These are phyloP conservation scores for Plagiodera versicolora DNA, from an alignment of 2,888 invertebrate species.

Conservation along the genomic window DNA sequence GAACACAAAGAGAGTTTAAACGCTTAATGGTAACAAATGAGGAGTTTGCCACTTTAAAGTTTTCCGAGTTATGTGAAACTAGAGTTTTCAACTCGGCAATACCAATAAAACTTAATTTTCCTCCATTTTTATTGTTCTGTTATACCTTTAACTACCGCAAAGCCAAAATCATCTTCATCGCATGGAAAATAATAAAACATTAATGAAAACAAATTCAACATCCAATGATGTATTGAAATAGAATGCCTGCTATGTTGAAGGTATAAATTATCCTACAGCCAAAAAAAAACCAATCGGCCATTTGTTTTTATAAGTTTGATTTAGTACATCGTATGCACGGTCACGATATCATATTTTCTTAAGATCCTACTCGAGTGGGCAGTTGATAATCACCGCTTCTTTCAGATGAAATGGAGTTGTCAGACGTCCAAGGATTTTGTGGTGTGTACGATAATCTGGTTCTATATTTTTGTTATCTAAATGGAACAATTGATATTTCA, in stretches of 20 bases:
- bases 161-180: too few relatives aligned
- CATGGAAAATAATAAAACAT: too few relatives aligned
- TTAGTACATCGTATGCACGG: slow-evolving; percentile 27
- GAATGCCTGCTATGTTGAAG: not conserved
- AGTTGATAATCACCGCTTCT: slow-evolving; percentile 29
- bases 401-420: slow-evolving; percentile 13
- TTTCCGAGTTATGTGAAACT: slow-evolving; percentile 31
- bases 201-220: not conserved
- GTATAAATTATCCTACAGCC: not conserved
- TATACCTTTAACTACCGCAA: too few relatives aligned
- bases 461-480: not conserved
- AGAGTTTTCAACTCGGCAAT: not conserved
- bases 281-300: not conserved
- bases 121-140: too few relatives aligned
- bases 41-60: slow-evolving; percentile 43
- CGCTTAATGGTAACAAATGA: slow-evolving; percentile 40
- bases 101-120: not conserved
- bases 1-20: slow-evolving; percentile 28
- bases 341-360: slow-evolving; percentile 33
- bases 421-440: not conserved
- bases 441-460: not conserved
- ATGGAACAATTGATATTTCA: not conserved
- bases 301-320: slow-evolving; percentile 7
- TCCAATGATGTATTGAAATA: not conserved
- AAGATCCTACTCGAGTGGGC: slow-evolving; percentile 29